Percentiles rank a stretch among this genome's conserved stretches.
Conservation (phyloP, 1,140 invertebrate genomes). For the Uloborus diversus region DNA sequence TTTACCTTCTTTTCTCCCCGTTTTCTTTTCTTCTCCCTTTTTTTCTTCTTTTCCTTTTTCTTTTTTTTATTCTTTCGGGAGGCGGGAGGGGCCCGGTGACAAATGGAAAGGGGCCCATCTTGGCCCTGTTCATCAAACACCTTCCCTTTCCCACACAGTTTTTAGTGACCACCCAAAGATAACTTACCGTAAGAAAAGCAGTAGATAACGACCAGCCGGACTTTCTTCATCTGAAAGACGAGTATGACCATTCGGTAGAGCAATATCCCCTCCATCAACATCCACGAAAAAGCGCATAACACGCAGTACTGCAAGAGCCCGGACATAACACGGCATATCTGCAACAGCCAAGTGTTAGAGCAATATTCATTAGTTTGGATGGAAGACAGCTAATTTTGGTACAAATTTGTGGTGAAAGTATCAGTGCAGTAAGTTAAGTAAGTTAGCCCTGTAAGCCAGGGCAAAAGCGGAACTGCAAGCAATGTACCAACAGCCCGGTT, state of each 20-base stretch:
- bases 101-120: not conserved
- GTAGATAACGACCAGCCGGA: not conserved
- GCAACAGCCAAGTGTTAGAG: not conserved
- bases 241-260: constrained; percentile 68
- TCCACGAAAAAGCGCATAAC: constrained; percentile 67
- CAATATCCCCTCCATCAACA: constrained; percentile 68
- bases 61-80: too few relatives aligned
- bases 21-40: too few relatives aligned
- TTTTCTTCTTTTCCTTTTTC: too few relatives aligned
- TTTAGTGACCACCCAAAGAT: not conserved
- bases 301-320: constrained; percentile 66
- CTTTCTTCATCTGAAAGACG: constrained; percentile 62
- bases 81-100: not conserved
- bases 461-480: too few relatives aligned
- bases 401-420: too few relatives aligned
- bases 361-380: not conserved
- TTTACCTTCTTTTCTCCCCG: too few relatives aligned
- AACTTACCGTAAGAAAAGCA: constrained; percentile 24
- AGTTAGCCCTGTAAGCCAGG: too few relatives aligned
- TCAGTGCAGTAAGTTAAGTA: too few relatives aligned
- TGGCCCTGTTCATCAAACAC: not conserved
- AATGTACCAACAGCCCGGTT: too few relatives aligned
- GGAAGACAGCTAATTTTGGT: too few relatives aligned
- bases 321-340: constrained; percentile 64
- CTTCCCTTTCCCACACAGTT: not conserved